A percentile compares a stretch with the other conserved stretches of the same genome.
Evolutionary conservation across 2,113 vertebrate species (phyloP).

Genomic region (Mirza zaza): DNA sequence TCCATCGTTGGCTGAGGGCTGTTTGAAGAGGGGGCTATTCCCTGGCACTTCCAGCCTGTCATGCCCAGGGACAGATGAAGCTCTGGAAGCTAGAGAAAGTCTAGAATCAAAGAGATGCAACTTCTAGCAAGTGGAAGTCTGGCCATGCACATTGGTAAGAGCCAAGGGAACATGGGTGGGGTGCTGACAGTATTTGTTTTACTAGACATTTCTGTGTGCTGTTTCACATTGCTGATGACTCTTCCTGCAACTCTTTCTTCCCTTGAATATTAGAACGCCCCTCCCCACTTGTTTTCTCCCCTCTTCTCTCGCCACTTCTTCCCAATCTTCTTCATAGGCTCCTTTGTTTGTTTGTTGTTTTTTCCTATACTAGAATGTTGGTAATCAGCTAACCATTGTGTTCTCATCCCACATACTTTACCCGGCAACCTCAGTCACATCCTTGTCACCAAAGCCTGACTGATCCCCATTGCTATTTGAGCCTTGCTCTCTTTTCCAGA

Average conservation of each 20-base stretch:
- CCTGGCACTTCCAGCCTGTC: neutral
- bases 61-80: neutral
- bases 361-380: neutral
- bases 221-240: neutral
- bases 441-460: neutral
- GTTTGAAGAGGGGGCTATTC: neutral
- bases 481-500: neutral
- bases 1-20: neutral
- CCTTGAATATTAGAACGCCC: neutral
- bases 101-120: neutral
- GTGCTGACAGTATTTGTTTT: neutral
- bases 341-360: neutral
- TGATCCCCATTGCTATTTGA: no score
- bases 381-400: neutral
- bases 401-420: neutral
- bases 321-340: neutral
- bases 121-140: neutral
- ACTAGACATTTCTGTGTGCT: neutral
- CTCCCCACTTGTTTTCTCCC: neutral
- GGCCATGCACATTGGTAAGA: neutral
- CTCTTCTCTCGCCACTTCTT: neutral
- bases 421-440: neutral
- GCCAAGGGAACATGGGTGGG: neutral
- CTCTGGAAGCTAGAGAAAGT: slow-evolving; percentile 22
- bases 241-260: neutral